Base-by-base conservation (phyloP, 2,888 invertebrate species). In the Corbicula japonica region DNA sequence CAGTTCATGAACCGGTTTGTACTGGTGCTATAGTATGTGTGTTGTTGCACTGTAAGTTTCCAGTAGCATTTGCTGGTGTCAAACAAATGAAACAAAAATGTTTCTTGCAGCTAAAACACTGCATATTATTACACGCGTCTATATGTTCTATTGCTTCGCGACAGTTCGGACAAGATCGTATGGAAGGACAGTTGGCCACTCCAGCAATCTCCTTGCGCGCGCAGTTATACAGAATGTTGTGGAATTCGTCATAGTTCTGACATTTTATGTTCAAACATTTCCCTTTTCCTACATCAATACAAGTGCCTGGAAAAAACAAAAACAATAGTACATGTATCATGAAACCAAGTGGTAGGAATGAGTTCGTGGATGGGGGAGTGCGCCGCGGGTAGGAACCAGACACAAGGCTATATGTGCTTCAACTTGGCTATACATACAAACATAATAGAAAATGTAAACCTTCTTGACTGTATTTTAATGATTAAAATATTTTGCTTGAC, bases 1-100 rank as follows among this genome's bases (percentile, higher is more conserved):
- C n/a, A n/a, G n/a, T n/a, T 41, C 41, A 41, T 41, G 41, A 12
- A 41, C 12, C 12, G 18, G 41, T 38, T 28, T 68, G 66, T 30
- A 56, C n/a, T 34, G 66, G 66, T 18, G 66, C 66, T 21, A 68
- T 56, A 38, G 23, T 15, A 32, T 62, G 71, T 21, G 60, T 61
- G 10, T 38, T 32, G 18, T 28, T 35, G n/a, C 71, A 71, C 26
- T 38, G 12, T 18, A 71, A 32, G 21, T 23, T 50, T 35, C 71
- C 71, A 10, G 30, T 5, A 12, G n/a, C 50, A 38, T 61, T 41
- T 0, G 71, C 71, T 34, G 61, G 61, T 28, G n/a, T 23, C 26
- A 71, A 50, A 28, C 71, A 71, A n/a, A 71, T 71, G 28, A 71
- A 71, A 28, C 71, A 71, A 54, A 71, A 71, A 54, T 71, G 71